These are phyloP conservation scores for Morphnarchus princeps DNA, from an alignment of 2,113 vertebrate species.

Conservation along the genomic window DNA sequence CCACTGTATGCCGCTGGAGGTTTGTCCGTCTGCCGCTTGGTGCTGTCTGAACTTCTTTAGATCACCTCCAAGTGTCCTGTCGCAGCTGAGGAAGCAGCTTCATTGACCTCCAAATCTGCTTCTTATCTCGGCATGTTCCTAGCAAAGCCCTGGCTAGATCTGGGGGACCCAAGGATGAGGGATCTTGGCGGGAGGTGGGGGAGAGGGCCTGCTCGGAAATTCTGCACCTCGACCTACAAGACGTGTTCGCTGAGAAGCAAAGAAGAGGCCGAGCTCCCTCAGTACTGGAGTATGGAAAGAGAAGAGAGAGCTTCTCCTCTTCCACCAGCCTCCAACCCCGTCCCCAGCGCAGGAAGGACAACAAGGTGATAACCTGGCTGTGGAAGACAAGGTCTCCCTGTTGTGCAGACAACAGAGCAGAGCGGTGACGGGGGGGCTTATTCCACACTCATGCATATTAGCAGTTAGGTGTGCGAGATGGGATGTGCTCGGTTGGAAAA, in stretches of 20 bases:
- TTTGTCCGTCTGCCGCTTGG: neutral
- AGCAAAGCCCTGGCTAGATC: neutral
- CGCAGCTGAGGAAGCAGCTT: neutral
- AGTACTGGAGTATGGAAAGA: too few species aligned
- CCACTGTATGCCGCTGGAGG: fast-evolving
- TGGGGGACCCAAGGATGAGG: neutral
- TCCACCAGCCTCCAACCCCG: neutral
- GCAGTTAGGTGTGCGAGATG: too few species aligned
- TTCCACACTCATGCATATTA: too few species aligned
- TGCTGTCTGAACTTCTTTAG: neutral
- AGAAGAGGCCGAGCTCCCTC: neutral
- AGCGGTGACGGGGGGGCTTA: neutral
- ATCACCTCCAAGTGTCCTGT: neutral
- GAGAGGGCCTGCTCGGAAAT: neutral
- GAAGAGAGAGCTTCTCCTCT: neutral
- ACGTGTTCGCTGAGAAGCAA: fast-evolving
- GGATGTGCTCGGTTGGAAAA: neutral
- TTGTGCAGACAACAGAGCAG: neutral
- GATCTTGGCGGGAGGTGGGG: fast-evolving
- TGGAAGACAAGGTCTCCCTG: neutral
- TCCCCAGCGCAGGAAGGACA: neutral
- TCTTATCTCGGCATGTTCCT: neutral
- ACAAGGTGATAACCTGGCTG: too few species aligned
- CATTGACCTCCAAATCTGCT: neutral
- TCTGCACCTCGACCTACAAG: too few species aligned